These are phyloP conservation scores for Hippopotamyrus pictus DNA, from an alignment of 2,797 vertebrate species.

Conservation along the genomic window DNA sequence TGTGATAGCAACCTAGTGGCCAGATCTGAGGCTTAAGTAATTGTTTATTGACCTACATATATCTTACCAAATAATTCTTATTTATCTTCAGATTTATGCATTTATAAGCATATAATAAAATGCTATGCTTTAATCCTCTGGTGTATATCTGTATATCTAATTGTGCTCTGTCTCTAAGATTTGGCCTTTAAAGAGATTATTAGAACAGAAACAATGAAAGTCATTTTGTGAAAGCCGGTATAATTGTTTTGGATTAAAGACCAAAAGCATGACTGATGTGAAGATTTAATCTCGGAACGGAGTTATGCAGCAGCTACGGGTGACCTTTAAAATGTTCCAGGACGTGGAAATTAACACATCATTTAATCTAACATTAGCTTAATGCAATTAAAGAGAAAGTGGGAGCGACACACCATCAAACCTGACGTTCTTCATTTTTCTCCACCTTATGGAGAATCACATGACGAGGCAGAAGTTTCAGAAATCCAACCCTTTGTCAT, in stretches of 20 bases:
- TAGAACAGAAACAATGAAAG: conserved; percentile 5
- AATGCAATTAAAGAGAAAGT: neutral
- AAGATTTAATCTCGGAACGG: conserved; percentile 26
- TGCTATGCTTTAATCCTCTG: neutral
- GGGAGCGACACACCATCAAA: neutral
- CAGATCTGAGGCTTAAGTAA: neutral
- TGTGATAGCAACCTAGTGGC: neutral
- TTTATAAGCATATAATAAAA: neutral
- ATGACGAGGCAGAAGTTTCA: neutral
- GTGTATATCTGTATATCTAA: neutral
- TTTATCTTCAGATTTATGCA: neutral
- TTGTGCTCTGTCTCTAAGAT: neutral
- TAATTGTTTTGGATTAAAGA: neutral
- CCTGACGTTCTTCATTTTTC: conserved; percentile 21
- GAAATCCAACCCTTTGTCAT: neutral
- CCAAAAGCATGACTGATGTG: conserved; percentile 22
- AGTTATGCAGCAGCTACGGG: conserved; percentile 25
- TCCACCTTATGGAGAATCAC: neutral
- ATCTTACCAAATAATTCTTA: neutral
- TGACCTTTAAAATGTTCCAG: conserved; percentile 38
- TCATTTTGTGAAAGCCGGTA: neutral
- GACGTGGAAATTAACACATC: conserved; percentile 30
- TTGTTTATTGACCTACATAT: neutral
- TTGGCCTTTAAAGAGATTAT: neutral
- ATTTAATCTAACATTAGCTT: conserved; percentile 29